Evolutionary conservation across 2,797 vertebrate species (phyloP), one percentile per base, ranked within the genome.

Genomic region (Gymnopithys bicolor): DNA sequence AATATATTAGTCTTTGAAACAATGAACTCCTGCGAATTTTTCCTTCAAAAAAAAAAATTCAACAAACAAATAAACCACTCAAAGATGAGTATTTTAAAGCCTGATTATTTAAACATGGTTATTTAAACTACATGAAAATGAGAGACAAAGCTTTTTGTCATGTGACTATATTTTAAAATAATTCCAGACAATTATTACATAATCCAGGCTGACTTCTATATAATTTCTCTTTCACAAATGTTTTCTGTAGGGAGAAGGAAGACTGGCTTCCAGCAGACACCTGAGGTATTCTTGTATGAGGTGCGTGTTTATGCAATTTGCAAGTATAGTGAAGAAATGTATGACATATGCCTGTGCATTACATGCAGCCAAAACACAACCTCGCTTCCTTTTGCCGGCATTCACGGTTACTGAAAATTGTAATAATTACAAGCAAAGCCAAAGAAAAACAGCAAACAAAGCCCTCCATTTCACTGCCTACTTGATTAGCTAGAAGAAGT

Each of bases 361-460:
- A 48, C 75, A 49, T 28, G 25, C n/a, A 89, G 39, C 70, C 37
- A 14, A 41, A 93, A 68, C 43, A 48, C 4, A 94, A 67, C 70
- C 49, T 77, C 1, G 1, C 55, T 87, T 68, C 62, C 45, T 93
- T 83, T 96, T 67, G 84, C 43, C 55, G 49, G 56, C 2, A 1
- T 27, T 85, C 74, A 51, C 7, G 2, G 46, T 64, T 60, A 75
- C 58, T 37, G 67, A 82, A 94, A 94, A 86, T 4, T 67, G 49
- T 37, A 69, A 48, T 68, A 49, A 82, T 28, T 79, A 52, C 48
- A 85, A 91, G 75, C 62, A 43, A 43, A 43, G 41, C 39, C 71
- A 94, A 94, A 93, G 15, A n/a, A 91, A 81, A 89, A 32, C 49
- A 86, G 45, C 48, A 74, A 92, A 76, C n/a, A 41, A 79, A 90